Evolutionary conservation across 2,113 vertebrate species (phyloP).

Genomic region (Sterrhoptilus dennistouni): DNA sequence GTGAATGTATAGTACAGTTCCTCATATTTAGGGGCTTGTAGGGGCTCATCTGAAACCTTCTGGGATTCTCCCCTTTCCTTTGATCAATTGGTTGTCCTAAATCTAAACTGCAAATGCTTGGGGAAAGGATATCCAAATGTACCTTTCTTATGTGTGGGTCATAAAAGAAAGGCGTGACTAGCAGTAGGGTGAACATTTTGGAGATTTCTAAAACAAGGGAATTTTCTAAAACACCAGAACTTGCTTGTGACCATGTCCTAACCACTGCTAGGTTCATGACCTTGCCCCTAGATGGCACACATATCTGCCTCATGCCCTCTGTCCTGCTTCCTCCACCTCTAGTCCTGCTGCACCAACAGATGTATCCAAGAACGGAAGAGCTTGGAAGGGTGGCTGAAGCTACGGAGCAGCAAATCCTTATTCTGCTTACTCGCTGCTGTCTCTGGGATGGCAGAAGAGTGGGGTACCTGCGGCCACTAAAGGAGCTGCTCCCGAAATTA

Average conservation of each 20-base stretch:
- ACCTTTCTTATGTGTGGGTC: neutral
- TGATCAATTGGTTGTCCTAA: neutral
- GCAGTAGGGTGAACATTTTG: rapidly evolving
- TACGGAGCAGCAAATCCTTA: neutral
- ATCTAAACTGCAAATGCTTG: neutral
- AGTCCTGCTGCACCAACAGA: neutral
- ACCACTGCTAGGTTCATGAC: neutral
- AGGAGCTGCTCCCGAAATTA: neutral
- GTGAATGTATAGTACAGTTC: neutral
- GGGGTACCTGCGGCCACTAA: neutral
- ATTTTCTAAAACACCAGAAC: neutral
- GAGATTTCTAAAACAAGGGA: neutral
- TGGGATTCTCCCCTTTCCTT: neutral
- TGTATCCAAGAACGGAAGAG: neutral
- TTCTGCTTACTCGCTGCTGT: neutral
- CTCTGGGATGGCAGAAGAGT: neutral
- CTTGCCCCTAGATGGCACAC: neutral
- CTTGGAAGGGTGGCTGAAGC: neutral
- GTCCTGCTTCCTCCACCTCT: neutral
- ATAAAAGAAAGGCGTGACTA: neutral
- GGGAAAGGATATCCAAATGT: neutral
- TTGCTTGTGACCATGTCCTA: neutral
- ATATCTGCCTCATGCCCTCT: neutral
- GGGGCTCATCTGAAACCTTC: neutral
- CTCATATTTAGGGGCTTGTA: neutral